Evolutionary conservation across 2,888 invertebrate genomes (phyloP).

Genomic region (Minunthozetes semirufus): DNA sequence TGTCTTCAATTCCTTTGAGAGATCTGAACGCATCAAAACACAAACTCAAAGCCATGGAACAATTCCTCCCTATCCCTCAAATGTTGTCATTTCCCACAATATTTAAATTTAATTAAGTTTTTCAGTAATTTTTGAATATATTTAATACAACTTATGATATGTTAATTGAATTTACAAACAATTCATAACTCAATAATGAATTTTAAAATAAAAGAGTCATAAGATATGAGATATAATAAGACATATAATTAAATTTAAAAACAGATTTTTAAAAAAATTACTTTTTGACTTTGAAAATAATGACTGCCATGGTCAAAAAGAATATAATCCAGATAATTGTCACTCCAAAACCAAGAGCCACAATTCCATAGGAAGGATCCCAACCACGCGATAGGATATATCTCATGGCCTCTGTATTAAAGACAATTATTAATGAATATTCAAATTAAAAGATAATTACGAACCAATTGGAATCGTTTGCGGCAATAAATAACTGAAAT

Average conservation of each 20-base stretch:
- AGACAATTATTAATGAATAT: not conserved
- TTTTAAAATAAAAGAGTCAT: too few species aligned
- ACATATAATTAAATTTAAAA: not conserved
- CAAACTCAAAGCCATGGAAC: too few species aligned
- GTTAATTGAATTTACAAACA: too few species aligned
- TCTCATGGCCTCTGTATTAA: slow-evolving; percentile 52
- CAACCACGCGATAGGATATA: slow-evolving; percentile 70
- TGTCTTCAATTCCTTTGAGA: too few species aligned
- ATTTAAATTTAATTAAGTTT: too few species aligned
- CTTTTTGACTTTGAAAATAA: slow-evolving; percentile 34
- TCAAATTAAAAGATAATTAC: not conserved
- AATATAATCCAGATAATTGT: slow-evolving; percentile 67
- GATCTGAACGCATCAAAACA: too few species aligned
- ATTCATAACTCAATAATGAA: too few species aligned
- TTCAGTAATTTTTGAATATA: too few species aligned
- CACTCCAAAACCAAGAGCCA: slow-evolving; percentile 68
- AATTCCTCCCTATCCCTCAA: too few species aligned
- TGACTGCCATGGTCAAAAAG: slow-evolving; percentile 32
- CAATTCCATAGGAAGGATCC: slow-evolving; percentile 58
- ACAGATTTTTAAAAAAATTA: not conserved
- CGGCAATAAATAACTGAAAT: slow-evolving; percentile 65
- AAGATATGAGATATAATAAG: too few species aligned
- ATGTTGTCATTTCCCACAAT: too few species aligned
- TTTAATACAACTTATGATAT: too few species aligned
- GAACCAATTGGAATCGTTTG: slow-evolving; percentile 69